Conservation (phyloP, 1,140 invertebrate genomes). For the Lordiphosa collinella region DNA sequence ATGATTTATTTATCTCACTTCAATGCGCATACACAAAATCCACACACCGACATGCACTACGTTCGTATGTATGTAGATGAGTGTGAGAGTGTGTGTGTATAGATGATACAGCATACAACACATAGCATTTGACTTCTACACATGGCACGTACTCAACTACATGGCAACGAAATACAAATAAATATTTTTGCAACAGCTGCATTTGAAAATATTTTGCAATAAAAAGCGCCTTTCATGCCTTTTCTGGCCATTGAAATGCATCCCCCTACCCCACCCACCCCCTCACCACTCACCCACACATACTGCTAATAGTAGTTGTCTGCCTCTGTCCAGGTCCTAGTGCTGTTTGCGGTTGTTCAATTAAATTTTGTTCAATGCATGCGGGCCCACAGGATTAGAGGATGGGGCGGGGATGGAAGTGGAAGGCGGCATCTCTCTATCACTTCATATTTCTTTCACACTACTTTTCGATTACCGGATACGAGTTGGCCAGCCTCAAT, state of each 20-base stretch:
- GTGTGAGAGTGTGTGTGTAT: conserved; percentile 1
- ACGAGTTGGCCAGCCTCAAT: conserved; percentile 36
- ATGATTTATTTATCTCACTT: conserved; percentile 48
- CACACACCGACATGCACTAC: background rate
- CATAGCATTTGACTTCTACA: conserved; percentile 49
- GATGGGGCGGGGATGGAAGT: background rate
- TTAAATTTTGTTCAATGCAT: conserved; percentile 70
- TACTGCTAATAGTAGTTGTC: background rate
- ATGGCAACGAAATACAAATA: conserved; percentile 64
- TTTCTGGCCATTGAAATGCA: conserved; percentile 42
- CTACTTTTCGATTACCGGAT: conserved; percentile 12
- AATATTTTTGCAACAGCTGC: conserved; percentile 74
- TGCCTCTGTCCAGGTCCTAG: conserved; percentile 25
- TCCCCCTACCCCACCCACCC: background rate
- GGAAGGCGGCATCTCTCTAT: conserved; percentile 32
- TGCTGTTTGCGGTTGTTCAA: conserved; percentile 60
- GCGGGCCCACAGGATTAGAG: conserved; percentile 25
- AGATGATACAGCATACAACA: conserved; percentile 4
- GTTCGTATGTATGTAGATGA: background rate
- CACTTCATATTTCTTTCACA: conserved; percentile 66
- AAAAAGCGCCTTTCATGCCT: conserved; percentile 61
- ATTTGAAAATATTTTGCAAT: conserved; percentile 69
- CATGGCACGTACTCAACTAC: conserved; percentile 60
- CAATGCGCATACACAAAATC: background rate
- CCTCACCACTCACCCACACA: no score